Conservation (phyloP, 2,113 vertebrate species). For the Baryphthengus martii region DNA sequence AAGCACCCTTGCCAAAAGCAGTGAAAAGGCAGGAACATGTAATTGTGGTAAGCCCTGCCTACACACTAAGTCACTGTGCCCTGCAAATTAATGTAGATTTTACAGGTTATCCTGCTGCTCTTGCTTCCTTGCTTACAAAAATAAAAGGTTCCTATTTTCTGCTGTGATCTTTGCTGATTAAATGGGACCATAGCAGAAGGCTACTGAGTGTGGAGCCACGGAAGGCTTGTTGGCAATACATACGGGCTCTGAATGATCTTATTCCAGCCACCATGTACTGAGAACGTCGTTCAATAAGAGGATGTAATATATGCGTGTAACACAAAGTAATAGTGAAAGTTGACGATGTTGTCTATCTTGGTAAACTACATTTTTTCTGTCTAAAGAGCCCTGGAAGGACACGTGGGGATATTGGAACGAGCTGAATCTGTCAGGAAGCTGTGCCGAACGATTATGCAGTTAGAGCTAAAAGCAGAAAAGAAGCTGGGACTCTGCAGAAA, state of each 20-base stretch:
- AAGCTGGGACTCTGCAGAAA: background rate
- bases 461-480: background rate
- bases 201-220: background rate
- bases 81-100: background rate
- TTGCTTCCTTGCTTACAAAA: background rate
- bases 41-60: background rate
- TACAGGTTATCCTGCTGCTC: background rate
- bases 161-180: background rate
- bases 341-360: background rate
- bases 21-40: background rate
- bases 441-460: background rate
- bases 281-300: background rate
- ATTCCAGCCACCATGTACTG: background rate
- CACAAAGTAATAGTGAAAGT: background rate
- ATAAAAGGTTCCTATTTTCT: background rate
- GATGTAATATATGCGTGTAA: background rate
- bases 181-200: background rate
- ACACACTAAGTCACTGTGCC: background rate
- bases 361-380: background rate
- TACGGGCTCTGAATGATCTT: background rate
- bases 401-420: background rate
- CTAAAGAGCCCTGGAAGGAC: background rate
- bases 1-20: background rate
- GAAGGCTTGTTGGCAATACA: background rate
- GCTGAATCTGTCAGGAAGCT: background rate